These are phyloP conservation scores for Zaprionus bogoriensis DNA, from an alignment of 2,888 invertebrate genomes.

Conservation along the genomic window DNA sequence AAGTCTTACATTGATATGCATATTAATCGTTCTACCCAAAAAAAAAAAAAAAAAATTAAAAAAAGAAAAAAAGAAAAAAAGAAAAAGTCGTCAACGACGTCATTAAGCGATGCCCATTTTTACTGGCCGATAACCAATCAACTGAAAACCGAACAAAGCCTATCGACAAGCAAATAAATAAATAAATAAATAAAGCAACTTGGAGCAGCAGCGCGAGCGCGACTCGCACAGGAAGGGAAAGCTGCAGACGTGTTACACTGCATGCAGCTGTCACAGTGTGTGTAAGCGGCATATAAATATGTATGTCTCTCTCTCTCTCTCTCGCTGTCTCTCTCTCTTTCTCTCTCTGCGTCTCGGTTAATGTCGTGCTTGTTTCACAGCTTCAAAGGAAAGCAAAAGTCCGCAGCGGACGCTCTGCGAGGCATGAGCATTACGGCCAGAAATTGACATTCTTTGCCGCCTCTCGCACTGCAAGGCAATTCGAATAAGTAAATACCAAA, in stretches of 20 bases:
- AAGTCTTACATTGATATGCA: constrained; percentile 54
- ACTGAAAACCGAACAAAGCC: constrained; percentile 50
- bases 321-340: constrained; percentile 19
- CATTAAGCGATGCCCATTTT: constrained; percentile 58
- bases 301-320: constrained; percentile 8
- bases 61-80: no score
- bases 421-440: constrained; percentile 58
- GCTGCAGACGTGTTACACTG: constrained; percentile 62
- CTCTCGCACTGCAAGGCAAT: constrained; percentile 55
- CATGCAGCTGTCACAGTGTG: constrained; percentile 21
- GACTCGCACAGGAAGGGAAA: constrained; percentile 80
- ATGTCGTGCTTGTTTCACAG: constrained; percentile 67
- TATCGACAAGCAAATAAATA: constrained; percentile 36
- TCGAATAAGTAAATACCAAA: constrained; percentile 63
- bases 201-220: constrained; percentile 40
- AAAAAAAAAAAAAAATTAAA: constrained; percentile 75
- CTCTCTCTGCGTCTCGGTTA: constrained; percentile 33
- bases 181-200: constrained; percentile 35
- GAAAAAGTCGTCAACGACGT: constrained; percentile 64
- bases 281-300: no score
- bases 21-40: constrained; percentile 53
- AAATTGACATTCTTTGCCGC: constrained; percentile 80
- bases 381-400: constrained; percentile 81
- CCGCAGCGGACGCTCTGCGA: constrained; percentile 44
- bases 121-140: constrained; percentile 59